Base-by-base conservation (phyloP, 2,113 vertebrate species). In the Epinephelus cyanopodus region DNA sequence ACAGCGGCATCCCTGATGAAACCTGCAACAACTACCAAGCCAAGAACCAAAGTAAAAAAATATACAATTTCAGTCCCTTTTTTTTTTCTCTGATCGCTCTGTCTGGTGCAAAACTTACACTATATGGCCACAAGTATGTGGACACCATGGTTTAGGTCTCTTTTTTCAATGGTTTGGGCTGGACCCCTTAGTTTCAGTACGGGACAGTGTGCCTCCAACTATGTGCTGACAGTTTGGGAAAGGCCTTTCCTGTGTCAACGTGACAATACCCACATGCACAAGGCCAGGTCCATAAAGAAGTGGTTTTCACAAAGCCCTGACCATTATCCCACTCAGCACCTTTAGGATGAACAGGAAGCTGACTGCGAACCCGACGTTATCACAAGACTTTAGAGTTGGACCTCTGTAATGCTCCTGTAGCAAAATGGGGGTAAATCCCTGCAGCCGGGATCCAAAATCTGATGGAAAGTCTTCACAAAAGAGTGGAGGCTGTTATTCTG, bases 11-110 rank as follows among this genome's bases (percentile, higher is more conserved):
- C 77, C 98, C 98, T 0, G 97, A 99, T 0, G 98, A 99, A 91
- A 99, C 98, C 89, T 99, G 98, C 95, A 99, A 99, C 95, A 99
- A 99, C 94, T 99, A 99, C 93, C 97, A 99, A 79, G 98, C 98
- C 67, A 97, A 95, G 89, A 96, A 99, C 85, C 98, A 99, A 88
- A 94, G 98, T 99, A 90, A 11, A 74, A 17, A 48, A 17, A 45
- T 2, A 23, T 1, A 15, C 2, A 4, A 0, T 47, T 9, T 11
- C 3, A 19, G 2, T 11, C 9, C 33, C 1, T 8, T 37, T 39
- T 19, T 9, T 13, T 29, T 15, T 14, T 5, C 17, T 64, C n/a
- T 13, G 19, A 42, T 17, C 4, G 4, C 3, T 14, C 18, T 37
- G 13, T 14, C 18, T 37, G 29, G 4, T 69, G 8, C 27, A 62